Percentiles rank a stretch among this genome's conserved stretches.
phyloP scores from a whole-genome alignment of 2,797 vertebrate species.

The Ciconia nigra region DNA sequence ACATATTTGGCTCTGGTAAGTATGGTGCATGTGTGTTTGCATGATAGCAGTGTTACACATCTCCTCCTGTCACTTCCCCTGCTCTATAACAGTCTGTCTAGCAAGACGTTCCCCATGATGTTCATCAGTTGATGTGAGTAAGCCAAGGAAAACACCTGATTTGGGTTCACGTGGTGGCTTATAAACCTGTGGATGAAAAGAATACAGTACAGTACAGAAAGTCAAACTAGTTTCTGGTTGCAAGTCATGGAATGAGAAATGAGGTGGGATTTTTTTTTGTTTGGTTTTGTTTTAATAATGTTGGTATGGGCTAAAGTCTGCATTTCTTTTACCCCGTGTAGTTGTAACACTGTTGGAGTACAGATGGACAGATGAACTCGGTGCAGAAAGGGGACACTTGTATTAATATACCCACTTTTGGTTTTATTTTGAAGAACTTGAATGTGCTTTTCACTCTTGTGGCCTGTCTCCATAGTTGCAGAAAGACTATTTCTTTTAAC shows the following conservation, averaged over 20 bases:
- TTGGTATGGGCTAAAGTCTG: not conserved
- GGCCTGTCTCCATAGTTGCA: not conserved
- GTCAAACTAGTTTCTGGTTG: not conserved
- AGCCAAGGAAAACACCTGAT: not conserved
- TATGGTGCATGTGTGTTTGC: not conserved
- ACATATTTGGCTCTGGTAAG: slow-evolving; percentile 88
- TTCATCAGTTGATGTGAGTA: not conserved
- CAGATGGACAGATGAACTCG: not conserved
- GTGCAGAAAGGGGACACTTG: not conserved
- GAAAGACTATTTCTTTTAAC: not conserved
- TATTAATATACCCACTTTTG: not conserved
- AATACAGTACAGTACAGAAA: not conserved
- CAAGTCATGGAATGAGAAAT: not conserved
- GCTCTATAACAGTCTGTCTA: not conserved
- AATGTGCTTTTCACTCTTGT: not conserved
- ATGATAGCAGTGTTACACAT: not conserved
- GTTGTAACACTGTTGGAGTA: not conserved
- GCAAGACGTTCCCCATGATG: not conserved
- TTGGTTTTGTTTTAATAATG: not conserved
- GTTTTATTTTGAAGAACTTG: not conserved
- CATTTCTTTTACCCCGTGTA: not conserved
- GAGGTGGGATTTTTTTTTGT: not conserved
- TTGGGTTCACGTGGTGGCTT: not conserved
- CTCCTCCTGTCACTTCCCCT: not conserved
- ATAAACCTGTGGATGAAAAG: not conserved